Base-by-base conservation (phyloP, 2,888 invertebrate species). In the Brenthis hecate region DNA sequence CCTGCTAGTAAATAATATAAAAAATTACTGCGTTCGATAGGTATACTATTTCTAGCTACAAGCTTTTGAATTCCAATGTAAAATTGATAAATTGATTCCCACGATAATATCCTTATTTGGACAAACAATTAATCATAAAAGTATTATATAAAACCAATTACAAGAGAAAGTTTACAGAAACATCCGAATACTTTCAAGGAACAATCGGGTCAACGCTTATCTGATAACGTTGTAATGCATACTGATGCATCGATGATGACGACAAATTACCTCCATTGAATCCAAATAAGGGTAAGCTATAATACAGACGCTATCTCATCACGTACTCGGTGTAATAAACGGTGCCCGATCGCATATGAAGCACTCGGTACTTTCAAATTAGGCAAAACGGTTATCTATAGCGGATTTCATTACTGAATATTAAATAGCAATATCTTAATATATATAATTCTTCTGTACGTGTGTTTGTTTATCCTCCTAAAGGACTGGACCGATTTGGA, bases 261-360 rank as follows among this genome's bases (percentile, higher is more conserved):
- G 61, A 48, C 62, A 66, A 56, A 56, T 23, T 58, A 62, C 62
- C 16, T 16, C 51, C 57, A 36, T 50, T 56, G 69, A 66, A 66
- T 69, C 57, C 54, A 58, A 69, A 69, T 69, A 62, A 62, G 66
- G 66, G 19, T 51, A 54, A 58, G 50, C 32, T 53, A n/a, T 54
- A 64, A 65, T 28, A 53, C 23, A 13, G 53, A 68, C 47, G 16
- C 47, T 64, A 65, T 58, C 68, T 56, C 56, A 43, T 56, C 68
- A 65, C 68, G 68, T 65, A 57, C 54, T 48, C 4, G 11, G 19
- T 62, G 61, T 67, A 61, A 61, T 66, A 55, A 55, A 56, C 51
- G 14, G 6, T 11, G 54, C 43, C 19, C 51, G 47, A 23, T 23
- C 3, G 55, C 32, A 56, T 61, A 56, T 61, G 19, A 66, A 66